A percentile compares a stretch with the other conserved stretches of the same genome.
Evolutionary conservation across 2,888 invertebrate species (phyloP).

Genomic region (Eledona agricola): DNA sequence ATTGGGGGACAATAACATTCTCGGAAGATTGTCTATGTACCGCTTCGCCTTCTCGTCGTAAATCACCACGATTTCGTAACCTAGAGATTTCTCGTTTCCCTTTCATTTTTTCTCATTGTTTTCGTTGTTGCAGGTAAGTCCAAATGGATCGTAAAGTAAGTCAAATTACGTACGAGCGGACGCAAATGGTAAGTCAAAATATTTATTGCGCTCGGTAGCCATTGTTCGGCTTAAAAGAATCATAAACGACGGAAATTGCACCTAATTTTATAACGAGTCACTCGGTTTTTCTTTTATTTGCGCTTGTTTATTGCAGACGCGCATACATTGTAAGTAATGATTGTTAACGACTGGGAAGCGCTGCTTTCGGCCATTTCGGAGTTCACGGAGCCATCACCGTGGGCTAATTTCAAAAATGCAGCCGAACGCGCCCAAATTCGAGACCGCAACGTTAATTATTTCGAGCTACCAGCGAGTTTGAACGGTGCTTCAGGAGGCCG

Average conservation of each 20-base stretch:
- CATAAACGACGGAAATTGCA: constrained; percentile 36
- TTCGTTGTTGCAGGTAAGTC: constrained; percentile 29
- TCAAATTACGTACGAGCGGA: constrained; percentile 32
- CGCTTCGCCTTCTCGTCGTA: not conserved
- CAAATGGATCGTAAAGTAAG: constrained; percentile 23
- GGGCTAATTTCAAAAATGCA: constrained; percentile 25
- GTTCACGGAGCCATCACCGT: constrained; percentile 17
- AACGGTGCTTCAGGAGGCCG: too few relatives aligned
- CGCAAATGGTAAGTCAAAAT: constrained; percentile 31
- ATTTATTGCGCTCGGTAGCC: constrained; percentile 35
- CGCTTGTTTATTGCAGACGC: constrained; percentile 12
- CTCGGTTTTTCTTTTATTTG: constrained; percentile 16
- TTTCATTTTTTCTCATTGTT: constrained; percentile 11
- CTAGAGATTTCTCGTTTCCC: too few relatives aligned
- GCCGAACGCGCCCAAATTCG: too few relatives aligned
- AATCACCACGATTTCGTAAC: not conserved
- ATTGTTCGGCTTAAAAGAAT: constrained; percentile 34
- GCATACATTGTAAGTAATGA: constrained; percentile 32
- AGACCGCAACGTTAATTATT: too few relatives aligned
- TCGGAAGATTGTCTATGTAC: not conserved
- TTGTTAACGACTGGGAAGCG: constrained; percentile 28
- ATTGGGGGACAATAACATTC: not conserved
- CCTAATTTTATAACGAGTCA: constrained; percentile 37
- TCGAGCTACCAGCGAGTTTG: too few relatives aligned
- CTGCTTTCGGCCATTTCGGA: constrained; percentile 15